Evolutionary conservation across 2,797 vertebrate species (phyloP).

Genomic region (Platalea minor): DNA sequence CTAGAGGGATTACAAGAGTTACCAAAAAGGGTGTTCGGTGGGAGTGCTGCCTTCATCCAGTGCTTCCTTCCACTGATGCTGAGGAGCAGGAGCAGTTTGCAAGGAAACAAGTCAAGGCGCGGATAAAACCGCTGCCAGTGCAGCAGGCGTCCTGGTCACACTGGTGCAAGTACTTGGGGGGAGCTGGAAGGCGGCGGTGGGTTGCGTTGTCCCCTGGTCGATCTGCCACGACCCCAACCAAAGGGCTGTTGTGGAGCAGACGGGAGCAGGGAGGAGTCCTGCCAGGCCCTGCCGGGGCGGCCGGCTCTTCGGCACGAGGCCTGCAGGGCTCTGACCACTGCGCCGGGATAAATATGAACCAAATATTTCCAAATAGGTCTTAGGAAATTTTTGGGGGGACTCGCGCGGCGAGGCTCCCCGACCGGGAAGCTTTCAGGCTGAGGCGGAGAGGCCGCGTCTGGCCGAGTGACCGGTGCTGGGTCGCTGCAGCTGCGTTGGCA

Average conservation of each 20-base stretch:
- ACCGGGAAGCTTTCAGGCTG: background rate
- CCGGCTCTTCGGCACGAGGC: background rate
- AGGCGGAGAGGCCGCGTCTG: fast-evolving
- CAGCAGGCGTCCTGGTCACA: background rate
- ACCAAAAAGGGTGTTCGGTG: background rate
- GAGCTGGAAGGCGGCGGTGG: background rate
- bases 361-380: background rate
- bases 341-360: background rate
- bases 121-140: background rate
- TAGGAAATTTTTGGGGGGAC: too few species aligned
- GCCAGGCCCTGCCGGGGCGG: too few species aligned
- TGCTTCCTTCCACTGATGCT: background rate
- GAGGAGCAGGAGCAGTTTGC: background rate
- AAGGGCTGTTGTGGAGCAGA: background rate
- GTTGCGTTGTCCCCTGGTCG: background rate
- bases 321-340: background rate
- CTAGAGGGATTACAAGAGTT: background rate
- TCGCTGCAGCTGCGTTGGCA: background rate
- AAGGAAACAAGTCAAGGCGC: background rate
- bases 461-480: fast-evolving
- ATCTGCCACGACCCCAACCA: background rate
- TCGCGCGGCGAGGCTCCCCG: background rate
- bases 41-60: background rate
- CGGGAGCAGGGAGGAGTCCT: too few species aligned
- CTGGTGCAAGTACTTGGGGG: background rate